phyloP scores from a whole-genome alignment of 2,888 invertebrate genomes.

The Orthonevra nobilis region DNA sequence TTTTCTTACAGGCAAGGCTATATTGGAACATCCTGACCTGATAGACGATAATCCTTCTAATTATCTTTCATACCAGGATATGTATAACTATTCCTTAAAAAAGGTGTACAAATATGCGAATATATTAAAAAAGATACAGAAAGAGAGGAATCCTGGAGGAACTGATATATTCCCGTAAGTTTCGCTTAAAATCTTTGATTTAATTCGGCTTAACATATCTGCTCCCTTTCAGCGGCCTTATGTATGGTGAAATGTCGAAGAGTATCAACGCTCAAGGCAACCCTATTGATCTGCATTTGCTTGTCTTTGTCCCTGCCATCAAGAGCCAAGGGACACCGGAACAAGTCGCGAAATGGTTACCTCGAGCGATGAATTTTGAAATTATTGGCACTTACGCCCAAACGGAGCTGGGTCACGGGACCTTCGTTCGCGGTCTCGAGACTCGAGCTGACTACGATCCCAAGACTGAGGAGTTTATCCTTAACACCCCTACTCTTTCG shows the following conservation, averaged over 20 bases:
- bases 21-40: constrained; percentile 39
- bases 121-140: constrained; percentile 85
- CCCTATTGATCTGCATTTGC: constrained; percentile 86
- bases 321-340: constrained; percentile 91
- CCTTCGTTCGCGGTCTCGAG: constrained; percentile 92
- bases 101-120: constrained; percentile 81
- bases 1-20: background rate
- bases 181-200: no score
- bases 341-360: constrained; percentile 92
- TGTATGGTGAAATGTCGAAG: no score
- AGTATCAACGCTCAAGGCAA: background rate
- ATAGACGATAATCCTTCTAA: constrained; percentile 20
- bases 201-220: no score
- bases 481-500: constrained; percentile 92
- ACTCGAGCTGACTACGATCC: constrained; percentile 94
- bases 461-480: constrained; percentile 89
- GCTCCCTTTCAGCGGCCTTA: no score
- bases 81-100: constrained; percentile 30
- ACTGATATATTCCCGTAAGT: constrained; percentile 36
- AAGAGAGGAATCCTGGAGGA: constrained; percentile 81
- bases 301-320: constrained; percentile 93
- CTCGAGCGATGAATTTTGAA: constrained; percentile 87
- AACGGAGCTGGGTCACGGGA: constrained; percentile 96
- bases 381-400: constrained; percentile 96
- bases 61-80: constrained; percentile 41